These are phyloP conservation scores for Phenacoccus solenopsis DNA, from an alignment of 1,140 invertebrate genomes.

Conservation along the genomic window DNA sequence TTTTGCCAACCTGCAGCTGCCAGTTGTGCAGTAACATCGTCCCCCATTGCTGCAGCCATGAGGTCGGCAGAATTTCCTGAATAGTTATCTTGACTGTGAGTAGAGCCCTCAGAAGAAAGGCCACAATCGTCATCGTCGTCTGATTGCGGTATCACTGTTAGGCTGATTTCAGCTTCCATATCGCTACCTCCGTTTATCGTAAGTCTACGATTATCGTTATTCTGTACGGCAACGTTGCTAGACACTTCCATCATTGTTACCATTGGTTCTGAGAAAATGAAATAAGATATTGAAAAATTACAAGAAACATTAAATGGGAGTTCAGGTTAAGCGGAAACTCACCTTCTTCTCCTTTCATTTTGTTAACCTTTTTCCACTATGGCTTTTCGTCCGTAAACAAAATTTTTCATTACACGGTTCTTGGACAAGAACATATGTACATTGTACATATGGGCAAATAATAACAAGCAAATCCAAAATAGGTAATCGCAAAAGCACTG, in stretches of 20 bases:
- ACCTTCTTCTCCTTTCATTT: constrained; percentile 9
- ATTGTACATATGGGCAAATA: constrained; percentile 1
- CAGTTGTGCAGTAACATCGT: constrained; percentile 89
- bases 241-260: constrained; percentile 11
- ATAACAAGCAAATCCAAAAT: background rate
- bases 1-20: constrained; percentile 73
- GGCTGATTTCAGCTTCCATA: constrained; percentile 17
- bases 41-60: constrained; percentile 65
- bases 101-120: constrained; percentile 37
- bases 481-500: background rate
- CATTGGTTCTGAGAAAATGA: background rate
- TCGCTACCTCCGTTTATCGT: background rate
- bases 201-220: background rate
- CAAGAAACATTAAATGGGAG: background rate
- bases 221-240: background rate
- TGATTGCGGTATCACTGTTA: constrained; percentile 11
- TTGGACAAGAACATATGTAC: background rate
- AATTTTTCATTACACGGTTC: background rate
- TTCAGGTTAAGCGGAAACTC: background rate
- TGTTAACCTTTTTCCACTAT: constrained; percentile 3
- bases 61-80: constrained; percentile 62
- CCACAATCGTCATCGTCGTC: constrained; percentile 59
- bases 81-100: constrained; percentile 37
- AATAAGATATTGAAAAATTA: background rate
- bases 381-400: background rate